phyloP scores from a whole-genome alignment of 2,113 vertebrate species.

The Cichladusa arquata region DNA sequence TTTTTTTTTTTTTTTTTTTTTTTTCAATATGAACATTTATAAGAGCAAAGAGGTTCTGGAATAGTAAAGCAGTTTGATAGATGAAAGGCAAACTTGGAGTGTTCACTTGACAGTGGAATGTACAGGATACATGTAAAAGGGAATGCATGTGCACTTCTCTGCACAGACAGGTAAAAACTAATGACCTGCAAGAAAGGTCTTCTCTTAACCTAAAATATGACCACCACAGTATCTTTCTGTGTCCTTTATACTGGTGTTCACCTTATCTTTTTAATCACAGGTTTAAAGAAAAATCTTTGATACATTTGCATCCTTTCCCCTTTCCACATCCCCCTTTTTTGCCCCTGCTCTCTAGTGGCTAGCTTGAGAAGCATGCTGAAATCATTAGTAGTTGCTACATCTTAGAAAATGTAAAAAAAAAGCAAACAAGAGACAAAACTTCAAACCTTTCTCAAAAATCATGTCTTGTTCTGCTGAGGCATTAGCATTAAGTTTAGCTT shows the following conservation, averaged over 20 bases:
- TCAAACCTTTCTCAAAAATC: not conserved
- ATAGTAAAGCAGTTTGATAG: not conserved
- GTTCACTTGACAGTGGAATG: not conserved
- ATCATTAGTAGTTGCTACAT: not conserved
- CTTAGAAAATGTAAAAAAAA: not conserved
- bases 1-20: not conserved
- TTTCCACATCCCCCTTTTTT: accelerated
- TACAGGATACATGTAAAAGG: not conserved
- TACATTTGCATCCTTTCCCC: accelerated
- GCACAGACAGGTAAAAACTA: not conserved
- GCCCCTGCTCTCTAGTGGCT: accelerated
- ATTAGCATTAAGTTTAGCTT: not conserved
- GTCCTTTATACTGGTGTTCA: not conserved
- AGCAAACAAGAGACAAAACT: not conserved
- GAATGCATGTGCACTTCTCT: not conserved
- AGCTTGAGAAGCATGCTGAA: not conserved
- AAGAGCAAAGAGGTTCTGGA: not conserved
- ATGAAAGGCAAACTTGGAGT: not conserved
- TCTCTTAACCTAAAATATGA: not conserved
- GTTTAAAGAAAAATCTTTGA: not conserved
- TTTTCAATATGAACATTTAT: not conserved
- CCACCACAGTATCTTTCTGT: not conserved
- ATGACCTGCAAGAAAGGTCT: not conserved
- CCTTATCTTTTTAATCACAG: not conserved
- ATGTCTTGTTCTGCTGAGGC: not conserved